These are phyloP conservation scores for Melanchra persicariae DNA, from an alignment of 2,888 invertebrate species.

Conservation along the genomic window DNA sequence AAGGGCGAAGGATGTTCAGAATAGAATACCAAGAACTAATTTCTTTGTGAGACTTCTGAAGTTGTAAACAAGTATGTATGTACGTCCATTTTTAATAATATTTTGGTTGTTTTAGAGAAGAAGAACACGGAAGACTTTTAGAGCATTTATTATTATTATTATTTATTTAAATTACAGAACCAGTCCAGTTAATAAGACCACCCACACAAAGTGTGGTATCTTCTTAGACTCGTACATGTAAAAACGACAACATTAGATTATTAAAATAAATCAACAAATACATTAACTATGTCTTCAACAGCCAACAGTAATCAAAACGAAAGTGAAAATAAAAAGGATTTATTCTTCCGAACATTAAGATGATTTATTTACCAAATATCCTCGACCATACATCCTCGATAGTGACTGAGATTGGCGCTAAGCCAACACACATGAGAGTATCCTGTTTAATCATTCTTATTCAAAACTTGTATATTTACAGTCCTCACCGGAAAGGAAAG, in stretches of 20 bases:
- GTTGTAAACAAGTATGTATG: not conserved
- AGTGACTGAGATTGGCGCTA: slow-evolving; percentile 53
- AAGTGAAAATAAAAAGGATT: slow-evolving; percentile 44
- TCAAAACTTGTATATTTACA: slow-evolving; percentile 65
- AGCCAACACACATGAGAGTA: slow-evolving; percentile 54
- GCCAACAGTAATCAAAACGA: slow-evolving; percentile 45
- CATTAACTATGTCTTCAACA: slow-evolving; percentile 11
- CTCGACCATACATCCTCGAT: slow-evolving; percentile 52
- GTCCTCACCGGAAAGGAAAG: slow-evolving; percentile 59
- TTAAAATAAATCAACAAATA: slow-evolving; percentile 23
- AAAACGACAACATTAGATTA: not conserved
- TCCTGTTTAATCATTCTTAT: slow-evolving; percentile 64
- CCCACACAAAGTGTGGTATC: not conserved
- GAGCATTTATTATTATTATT: too few species aligned
- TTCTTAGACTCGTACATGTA: not conserved
- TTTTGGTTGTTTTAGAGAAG: not conserved
- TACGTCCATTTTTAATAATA: not conserved
- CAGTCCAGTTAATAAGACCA: not conserved
- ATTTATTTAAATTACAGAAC: too few species aligned
- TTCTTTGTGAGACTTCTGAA: not conserved
- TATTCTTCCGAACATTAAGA: slow-evolving; percentile 59
- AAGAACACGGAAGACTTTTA: too few species aligned
- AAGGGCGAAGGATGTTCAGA: not conserved
- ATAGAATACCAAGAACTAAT: not conserved
- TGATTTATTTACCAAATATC: slow-evolving; percentile 64